Percentiles rank a stretch among this genome's conserved stretches.
Evolutionary conservation across 1,140 invertebrate species (phyloP).

Genomic region (Drosophila burlai): DNA sequence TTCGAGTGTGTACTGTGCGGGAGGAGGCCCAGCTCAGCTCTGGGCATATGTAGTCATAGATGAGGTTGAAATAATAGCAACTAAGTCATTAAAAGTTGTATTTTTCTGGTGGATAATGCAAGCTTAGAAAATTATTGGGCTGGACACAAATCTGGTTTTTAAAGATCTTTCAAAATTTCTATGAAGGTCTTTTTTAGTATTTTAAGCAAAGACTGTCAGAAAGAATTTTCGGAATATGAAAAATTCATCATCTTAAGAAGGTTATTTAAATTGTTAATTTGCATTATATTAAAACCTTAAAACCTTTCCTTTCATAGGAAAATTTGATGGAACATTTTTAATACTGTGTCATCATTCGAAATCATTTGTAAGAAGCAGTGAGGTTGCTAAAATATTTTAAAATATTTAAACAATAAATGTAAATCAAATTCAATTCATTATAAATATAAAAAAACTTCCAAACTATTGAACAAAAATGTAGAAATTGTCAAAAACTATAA

Average conservation of each 20-base stretch:
- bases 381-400: too few species aligned
- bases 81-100: not conserved
- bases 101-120: not conserved
- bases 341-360: too few species aligned
- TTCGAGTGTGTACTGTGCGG: conserved; percentile 69
- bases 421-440: not conserved
- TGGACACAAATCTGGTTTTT: not conserved
- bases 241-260: too few species aligned
- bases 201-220: too few species aligned
- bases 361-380: rapidly evolving
- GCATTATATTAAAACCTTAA: not conserved
- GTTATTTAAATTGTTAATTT: not conserved
- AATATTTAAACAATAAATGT: not conserved
- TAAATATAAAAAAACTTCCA: not conserved
- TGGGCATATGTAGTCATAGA: conserved; percentile 18
- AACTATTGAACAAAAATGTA: not conserved
- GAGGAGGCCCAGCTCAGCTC: conserved; percentile 17
- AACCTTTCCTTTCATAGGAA: too few species aligned
- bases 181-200: not conserved
- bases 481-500: not conserved
- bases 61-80: not conserved
- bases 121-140: too few species aligned
- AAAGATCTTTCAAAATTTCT: not conserved
- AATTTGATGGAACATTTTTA: not conserved
- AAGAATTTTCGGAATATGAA: too few species aligned